Evolutionary conservation across 1,140 invertebrate species (phyloP), one percentile per base, ranked within the genome.

Genomic region (Drosophila rufa): DNA sequence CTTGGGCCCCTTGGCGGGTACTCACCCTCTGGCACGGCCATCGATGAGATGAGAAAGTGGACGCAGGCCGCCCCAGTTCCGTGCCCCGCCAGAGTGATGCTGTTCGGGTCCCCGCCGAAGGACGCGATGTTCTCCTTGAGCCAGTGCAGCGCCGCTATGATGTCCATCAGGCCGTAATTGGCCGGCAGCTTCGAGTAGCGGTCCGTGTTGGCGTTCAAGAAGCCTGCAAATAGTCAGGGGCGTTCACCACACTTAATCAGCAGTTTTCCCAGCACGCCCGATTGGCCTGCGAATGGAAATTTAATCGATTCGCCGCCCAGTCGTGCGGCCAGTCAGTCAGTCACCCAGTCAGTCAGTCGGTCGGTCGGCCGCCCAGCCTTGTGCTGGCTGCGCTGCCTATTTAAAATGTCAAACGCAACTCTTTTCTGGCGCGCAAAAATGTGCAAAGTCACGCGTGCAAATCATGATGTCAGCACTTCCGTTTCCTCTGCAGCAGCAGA

Each of bases 101-200:
- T 98, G 15, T 95, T 95, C 0, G 97, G 95, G 94, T 99, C 98
- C 1, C 98, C 98, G 17, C 97, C 97, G 87, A 99, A 99, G 65
- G 96, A 95, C 3, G 95, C 96, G 38, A 99, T 98, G 92, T 99
- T 99, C 92, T 99, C 97, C 91, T 98, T 97, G 45, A 99, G 95
- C 97, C 97, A 98, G 85, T 98, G 97, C 38, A 98, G 93, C 0
- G 97, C 97, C 1, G 98, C 98, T 80, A 98, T 97, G 93, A 98
- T 97, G 93, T 99, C 98, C 96, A 99, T 97, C 17, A 99, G 94
- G 1, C 98, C 98, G 92, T 98, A 98, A 94, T 99, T 99, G 17
- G 97, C 97, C 75, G 96, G 97, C 46, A 95, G 97, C 75, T 95
- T 95, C 64, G 96, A 95, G 92, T 96, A 96, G 40, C 96, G 95